Conservation (phyloP, 92 coral and sea anemone genomes). For the Desmophyllum pertusum region DNA sequence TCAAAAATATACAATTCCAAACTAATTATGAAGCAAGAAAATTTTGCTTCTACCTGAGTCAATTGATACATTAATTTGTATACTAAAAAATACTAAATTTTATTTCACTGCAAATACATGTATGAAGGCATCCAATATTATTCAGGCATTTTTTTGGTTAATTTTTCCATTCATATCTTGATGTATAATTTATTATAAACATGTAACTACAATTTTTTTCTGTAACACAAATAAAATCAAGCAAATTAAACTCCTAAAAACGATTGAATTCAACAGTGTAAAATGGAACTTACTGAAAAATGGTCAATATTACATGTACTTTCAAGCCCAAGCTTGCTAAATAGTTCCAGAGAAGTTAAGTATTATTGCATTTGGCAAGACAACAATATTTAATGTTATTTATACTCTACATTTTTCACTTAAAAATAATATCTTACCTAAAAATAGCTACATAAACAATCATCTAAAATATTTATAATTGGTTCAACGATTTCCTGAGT, state of each 20-base stretch:
- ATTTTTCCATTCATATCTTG: too few species aligned
- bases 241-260: background rate
- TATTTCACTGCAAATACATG: too few species aligned
- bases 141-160: too few species aligned
- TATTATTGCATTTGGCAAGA: background rate
- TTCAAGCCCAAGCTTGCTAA: background rate
- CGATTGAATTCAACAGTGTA: background rate
- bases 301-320: background rate
- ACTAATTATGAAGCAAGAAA: too few species aligned
- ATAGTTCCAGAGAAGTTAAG: background rate
- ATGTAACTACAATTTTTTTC: background rate
- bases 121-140: too few species aligned
- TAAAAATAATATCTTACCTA: background rate
- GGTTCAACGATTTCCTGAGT: background rate
- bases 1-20: background rate
- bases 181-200: background rate
- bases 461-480: background rate
- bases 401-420: background rate
- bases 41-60: too few species aligned
- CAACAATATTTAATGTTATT: too few species aligned
- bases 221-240: background rate
- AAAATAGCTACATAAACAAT: constrained; percentile 17
- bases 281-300: background rate
- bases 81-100: too few species aligned
- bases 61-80: too few species aligned